Conservation (phyloP, 2,113 vertebrate species). For the Dascyllus trimaculatus region DNA sequence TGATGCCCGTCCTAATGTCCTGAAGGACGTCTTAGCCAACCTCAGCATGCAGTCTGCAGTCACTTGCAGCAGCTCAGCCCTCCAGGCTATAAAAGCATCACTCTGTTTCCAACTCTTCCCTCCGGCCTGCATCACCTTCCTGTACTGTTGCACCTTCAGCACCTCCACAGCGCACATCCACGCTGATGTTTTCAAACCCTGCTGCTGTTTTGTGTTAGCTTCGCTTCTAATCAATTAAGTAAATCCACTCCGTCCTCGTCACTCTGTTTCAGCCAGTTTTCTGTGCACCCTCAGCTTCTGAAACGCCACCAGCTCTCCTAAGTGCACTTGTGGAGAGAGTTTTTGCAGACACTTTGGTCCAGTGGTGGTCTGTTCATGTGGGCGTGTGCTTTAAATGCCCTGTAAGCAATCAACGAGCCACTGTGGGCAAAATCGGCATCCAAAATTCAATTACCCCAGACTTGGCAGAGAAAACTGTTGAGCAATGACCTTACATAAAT, state of each 20-base stretch:
- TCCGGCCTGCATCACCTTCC: background rate
- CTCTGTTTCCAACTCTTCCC: too few species aligned
- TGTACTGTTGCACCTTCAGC: background rate
- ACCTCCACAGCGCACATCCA: background rate
- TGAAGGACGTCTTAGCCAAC: background rate
- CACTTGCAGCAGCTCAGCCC: background rate
- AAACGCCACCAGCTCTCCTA: too few species aligned
- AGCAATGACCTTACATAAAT: slow-evolving; percentile 76
- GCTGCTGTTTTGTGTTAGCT: too few species aligned
- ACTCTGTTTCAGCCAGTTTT: too few species aligned
- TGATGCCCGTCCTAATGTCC: background rate
- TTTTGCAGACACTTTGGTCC: background rate
- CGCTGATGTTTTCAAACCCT: too few species aligned
- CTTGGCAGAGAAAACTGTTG: slow-evolving; percentile 64
- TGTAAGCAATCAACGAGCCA: slow-evolving; percentile 61
- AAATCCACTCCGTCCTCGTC: too few species aligned
- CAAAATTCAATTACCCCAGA: slow-evolving; percentile 73
- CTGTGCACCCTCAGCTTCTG: too few species aligned
- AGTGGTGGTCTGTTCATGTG: slow-evolving; percentile 17
- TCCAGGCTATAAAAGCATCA: background rate
- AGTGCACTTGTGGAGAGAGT: too few species aligned
- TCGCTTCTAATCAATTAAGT: too few species aligned
- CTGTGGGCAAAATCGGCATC: slow-evolving; percentile 63
- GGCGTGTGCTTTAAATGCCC: slow-evolving; percentile 19
- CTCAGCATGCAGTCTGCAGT: background rate